Base-by-base conservation (phyloP, 2,888 invertebrate genomes). In the Parnassius orleans region DNA sequence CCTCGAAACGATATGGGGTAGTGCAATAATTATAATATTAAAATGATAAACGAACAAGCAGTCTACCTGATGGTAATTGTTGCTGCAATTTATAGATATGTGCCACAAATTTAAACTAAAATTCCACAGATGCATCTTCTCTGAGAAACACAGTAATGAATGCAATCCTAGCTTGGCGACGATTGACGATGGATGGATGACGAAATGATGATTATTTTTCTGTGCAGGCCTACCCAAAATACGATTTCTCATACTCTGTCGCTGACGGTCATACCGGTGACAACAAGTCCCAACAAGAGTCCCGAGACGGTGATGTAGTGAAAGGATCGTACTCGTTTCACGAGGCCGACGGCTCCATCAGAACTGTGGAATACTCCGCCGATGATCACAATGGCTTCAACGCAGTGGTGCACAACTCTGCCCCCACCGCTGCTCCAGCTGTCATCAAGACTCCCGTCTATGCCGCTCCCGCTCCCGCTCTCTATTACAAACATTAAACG, bases 261-360 rank as follows among this genome's bases (percentile, higher is more conserved):
- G 83, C 88, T 69, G 92, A 93, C 73, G 84, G 84, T 44, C 88
- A 91, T 79, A 88, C 92, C 72, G 92, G 92, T 54, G 93, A 93
- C 82, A 83, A 86, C 77, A 92, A 92, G 79, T 81, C 83, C 67
- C 91, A 90, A 75, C 87, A 90, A 68, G 92, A 93, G 71, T 69
- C 74, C 67, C 84, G 87, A 65, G 92, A 92, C 64, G 92, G 92
- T 57, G 92, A 92, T 72, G 83, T 82, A 3, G 92, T 92, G 56
- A 88, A 91, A 75, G 92, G 92, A 67, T 83, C 86, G 10, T 90
- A 92, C 81, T 86, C 88, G 14, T 81, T 92, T 69, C 80, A 84
- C 63, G 91, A 92, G 75, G 87, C 92, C 61, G 92, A 92, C 69
- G 92, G 92, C 70, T 90, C 91, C 75, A 76, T 86, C 72, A 83